Percentiles rank a stretch among this genome's conserved stretches.
These are phyloP conservation scores for Poeciliopsis turrubarensis DNA, from an alignment of 2,113 vertebrate species.

Conservation along the genomic window DNA sequence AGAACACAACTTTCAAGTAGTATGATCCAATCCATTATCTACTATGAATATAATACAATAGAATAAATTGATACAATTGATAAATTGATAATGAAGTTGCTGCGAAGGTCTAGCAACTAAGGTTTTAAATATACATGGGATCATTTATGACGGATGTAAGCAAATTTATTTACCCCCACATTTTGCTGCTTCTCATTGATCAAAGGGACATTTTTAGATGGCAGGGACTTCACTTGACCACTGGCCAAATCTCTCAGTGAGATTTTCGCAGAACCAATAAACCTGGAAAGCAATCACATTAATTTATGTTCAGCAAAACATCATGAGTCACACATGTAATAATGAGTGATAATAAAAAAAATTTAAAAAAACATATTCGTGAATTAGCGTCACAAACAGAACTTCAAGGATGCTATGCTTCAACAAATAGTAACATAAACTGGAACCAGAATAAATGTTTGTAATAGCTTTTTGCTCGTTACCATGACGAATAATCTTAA, in stretches of 20 bases:
- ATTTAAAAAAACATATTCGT: neutral
- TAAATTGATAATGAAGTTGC: neutral
- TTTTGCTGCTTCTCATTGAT: slow-evolving; percentile 88
- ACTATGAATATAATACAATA: neutral
- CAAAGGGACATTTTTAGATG: slow-evolving; percentile 86
- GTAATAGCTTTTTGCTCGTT: neutral
- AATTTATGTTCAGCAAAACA: neutral
- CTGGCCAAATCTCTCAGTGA: slow-evolving; percentile 86
- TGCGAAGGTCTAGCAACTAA: neutral
- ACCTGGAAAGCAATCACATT: slow-evolving; percentile 66
- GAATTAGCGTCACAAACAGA: too few species aligned
- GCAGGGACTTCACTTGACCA: slow-evolving; percentile 85
- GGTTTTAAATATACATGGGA: neutral
- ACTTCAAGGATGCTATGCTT: neutral
- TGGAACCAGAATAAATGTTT: neutral
- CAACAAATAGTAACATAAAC: neutral
- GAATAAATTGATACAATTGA: neutral
- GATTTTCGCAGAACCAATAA: slow-evolving; percentile 87
- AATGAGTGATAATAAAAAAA: neutral
- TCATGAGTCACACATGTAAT: neutral
- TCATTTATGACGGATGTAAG: neutral
- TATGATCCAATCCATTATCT: neutral
- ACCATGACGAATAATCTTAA: slow-evolving; percentile 6
- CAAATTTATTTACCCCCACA: slow-evolving; percentile 82
- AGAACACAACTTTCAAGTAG: neutral